A percentile compares a stretch with the other conserved stretches of the same genome.
These are phyloP conservation scores for Theocolax elegans DNA, from an alignment of 1,140 invertebrate genomes.

Conservation along the genomic window DNA sequence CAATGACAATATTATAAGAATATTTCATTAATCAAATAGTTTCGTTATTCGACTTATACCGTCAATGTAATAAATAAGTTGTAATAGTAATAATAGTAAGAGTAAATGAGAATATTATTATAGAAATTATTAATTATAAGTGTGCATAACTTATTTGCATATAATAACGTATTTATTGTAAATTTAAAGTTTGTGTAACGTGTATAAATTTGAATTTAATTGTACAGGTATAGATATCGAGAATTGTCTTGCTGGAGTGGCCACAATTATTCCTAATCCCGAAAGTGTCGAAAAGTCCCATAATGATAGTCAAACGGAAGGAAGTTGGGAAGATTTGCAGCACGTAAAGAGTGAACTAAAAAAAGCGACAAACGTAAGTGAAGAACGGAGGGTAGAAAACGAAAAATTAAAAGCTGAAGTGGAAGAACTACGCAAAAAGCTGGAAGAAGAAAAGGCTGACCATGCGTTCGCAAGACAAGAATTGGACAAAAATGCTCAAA, in stretches of 20 bases:
- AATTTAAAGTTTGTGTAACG: not conserved
- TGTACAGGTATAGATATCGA: slow-evolving; percentile 77
- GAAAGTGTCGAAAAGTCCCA: slow-evolving; percentile 64
- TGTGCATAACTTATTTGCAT: too few relatives aligned
- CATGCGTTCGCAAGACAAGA: slow-evolving; percentile 78
- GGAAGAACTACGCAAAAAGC: slow-evolving; percentile 53
- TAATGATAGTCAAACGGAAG: slow-evolving; percentile 77
- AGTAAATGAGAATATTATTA: too few relatives aligned
- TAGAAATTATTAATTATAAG: too few relatives aligned
- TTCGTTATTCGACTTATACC: too few relatives aligned
- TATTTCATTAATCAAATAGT: too few relatives aligned
- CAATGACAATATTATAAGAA: too few relatives aligned
- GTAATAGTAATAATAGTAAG: too few relatives aligned
- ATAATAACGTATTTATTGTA: too few relatives aligned
- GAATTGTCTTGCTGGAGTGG: slow-evolving; percentile 73
- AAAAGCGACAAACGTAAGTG: slow-evolving; percentile 48
- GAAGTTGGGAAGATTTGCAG: slow-evolving; percentile 72
- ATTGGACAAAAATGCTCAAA: slow-evolving; percentile 76
- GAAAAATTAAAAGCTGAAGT: slow-evolving; percentile 61
- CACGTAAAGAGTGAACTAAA: slow-evolving; percentile 71
- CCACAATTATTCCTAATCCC: slow-evolving; percentile 60
- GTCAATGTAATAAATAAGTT: too few relatives aligned
- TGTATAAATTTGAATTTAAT: not conserved
- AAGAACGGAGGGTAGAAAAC: slow-evolving; percentile 52
- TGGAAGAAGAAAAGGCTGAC: slow-evolving; percentile 75